Evolutionary conservation across 2,888 invertebrate species (phyloP).

Genomic region (Phytoseiulus persimilis): DNA sequence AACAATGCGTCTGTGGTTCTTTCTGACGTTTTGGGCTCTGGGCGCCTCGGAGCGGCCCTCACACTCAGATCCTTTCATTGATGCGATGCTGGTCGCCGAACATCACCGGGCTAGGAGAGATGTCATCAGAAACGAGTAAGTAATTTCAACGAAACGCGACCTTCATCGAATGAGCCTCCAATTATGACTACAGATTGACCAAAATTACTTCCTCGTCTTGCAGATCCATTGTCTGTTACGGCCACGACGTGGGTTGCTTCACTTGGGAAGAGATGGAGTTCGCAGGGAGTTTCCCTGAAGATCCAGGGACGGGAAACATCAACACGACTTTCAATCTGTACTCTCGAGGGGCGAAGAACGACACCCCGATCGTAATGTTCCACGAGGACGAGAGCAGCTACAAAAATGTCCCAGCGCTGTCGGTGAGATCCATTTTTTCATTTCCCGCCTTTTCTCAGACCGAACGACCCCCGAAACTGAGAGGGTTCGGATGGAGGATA

Average conservation of each 20-base stretch:
- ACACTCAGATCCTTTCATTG: constrained; percentile 12
- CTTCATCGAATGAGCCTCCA: too few species aligned
- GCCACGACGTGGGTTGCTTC: constrained; percentile 8
- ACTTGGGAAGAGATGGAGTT: not conserved
- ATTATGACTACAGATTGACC: too few species aligned
- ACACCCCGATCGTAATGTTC: not conserved
- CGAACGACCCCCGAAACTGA: too few species aligned
- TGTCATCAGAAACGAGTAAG: not conserved
- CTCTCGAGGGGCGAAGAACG: not conserved
- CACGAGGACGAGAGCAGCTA: not conserved
- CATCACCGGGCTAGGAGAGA: not conserved
- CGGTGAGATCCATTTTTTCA: not conserved
- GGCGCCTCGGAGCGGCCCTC: not conserved
- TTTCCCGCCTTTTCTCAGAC: too few species aligned
- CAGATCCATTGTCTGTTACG: not conserved
- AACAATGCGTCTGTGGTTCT: not conserved
- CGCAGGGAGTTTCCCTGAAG: not conserved
- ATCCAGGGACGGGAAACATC: not conserved
- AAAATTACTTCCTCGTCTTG: too few species aligned
- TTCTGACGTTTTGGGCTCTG: not conserved
- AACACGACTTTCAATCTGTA: constrained; percentile 9
- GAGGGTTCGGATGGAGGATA: too few species aligned
- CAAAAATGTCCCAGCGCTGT: not conserved
- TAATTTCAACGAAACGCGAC: not conserved
- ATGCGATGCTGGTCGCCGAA: not conserved